Evolutionary conservation across 2,888 invertebrate genomes (phyloP).

Genomic region (Meteorus colon): DNA sequence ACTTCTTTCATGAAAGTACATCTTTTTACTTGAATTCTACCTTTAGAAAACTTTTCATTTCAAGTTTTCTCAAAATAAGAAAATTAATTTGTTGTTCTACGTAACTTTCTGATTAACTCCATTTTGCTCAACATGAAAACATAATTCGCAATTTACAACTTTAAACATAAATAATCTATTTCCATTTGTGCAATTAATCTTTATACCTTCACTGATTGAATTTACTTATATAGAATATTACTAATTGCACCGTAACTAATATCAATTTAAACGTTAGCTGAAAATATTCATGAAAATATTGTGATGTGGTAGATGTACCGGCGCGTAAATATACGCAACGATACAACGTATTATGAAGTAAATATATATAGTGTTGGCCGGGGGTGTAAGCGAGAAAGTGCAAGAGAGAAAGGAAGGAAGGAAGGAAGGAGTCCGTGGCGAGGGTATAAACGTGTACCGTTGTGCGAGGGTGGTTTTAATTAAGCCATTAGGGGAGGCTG

Average conservation of each 20-base stretch:
- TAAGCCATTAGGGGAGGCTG: slow-evolving; percentile 72
- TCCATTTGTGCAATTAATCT: background rate
- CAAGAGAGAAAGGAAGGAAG: slow-evolving; percentile 32
- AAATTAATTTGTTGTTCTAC: too few relatives aligned
- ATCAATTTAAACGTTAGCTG: background rate
- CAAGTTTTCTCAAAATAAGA: too few relatives aligned
- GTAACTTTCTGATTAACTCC: too few relatives aligned
- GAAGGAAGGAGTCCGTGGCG: slow-evolving; percentile 35
- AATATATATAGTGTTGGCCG: background rate
- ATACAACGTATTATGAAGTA: slow-evolving; percentile 37
- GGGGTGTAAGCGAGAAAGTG: slow-evolving; percentile 9
- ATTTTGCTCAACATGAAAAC: too few relatives aligned
- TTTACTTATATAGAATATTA: too few relatives aligned
- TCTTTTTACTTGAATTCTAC: too few relatives aligned
- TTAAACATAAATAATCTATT: too few relatives aligned
- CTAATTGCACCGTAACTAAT: background rate
- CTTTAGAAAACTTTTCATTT: too few relatives aligned
- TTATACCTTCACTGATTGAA: too few relatives aligned
- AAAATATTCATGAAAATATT: slow-evolving; percentile 1
- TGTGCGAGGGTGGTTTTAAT: slow-evolving; percentile 71
- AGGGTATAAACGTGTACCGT: slow-evolving; percentile 48
- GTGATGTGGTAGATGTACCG: slow-evolving; percentile 16
- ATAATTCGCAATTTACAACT: too few relatives aligned
- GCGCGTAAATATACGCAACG: slow-evolving; percentile 37
- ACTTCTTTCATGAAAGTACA: too few relatives aligned